Conservation (phyloP, 2,113 vertebrate genomes). For the Rallus limicola region DNA sequence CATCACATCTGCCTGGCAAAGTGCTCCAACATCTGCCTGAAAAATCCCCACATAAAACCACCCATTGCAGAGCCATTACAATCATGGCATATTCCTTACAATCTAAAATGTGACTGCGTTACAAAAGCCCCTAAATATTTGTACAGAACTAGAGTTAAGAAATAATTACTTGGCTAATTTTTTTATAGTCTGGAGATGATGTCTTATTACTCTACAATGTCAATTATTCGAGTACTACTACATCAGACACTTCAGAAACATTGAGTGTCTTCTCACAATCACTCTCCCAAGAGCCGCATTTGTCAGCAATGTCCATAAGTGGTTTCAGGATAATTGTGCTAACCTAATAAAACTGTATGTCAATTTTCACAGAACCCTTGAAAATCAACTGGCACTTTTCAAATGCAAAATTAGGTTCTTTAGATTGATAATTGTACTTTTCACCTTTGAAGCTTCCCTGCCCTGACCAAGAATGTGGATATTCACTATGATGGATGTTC, state of each 20-base stretch:
- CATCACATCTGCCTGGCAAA: slow-evolving; percentile 38
- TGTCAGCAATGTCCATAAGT: not conserved
- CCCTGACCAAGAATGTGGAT: not conserved
- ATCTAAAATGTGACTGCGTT: not conserved
- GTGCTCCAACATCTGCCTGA: slow-evolving; percentile 16
- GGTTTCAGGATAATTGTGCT: slow-evolving; percentile 13
- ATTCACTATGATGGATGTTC: rapidly evolving
- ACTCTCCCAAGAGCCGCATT: not conserved
- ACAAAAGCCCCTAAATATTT: slow-evolving; percentile 21
- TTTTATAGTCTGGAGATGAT: not conserved
- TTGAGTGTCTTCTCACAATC: not conserved
- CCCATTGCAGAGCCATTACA: not conserved
- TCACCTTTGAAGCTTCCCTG: not conserved
- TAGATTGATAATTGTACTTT: not conserved
- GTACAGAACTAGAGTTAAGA: not conserved
- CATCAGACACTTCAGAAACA: slow-evolving; percentile 12
- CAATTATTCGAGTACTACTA: slow-evolving; percentile 18
- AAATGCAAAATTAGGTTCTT: not conserved
- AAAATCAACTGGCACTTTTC: not conserved
- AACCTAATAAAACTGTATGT: not conserved
- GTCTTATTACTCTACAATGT: not conserved
- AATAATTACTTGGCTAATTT: slow-evolving; percentile 41
- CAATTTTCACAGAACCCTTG: not conserved
- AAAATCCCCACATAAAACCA: not conserved
- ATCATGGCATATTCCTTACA: not conserved